Base-by-base conservation (phyloP, 1,140 invertebrate species). In the Euura lappo region DNA sequence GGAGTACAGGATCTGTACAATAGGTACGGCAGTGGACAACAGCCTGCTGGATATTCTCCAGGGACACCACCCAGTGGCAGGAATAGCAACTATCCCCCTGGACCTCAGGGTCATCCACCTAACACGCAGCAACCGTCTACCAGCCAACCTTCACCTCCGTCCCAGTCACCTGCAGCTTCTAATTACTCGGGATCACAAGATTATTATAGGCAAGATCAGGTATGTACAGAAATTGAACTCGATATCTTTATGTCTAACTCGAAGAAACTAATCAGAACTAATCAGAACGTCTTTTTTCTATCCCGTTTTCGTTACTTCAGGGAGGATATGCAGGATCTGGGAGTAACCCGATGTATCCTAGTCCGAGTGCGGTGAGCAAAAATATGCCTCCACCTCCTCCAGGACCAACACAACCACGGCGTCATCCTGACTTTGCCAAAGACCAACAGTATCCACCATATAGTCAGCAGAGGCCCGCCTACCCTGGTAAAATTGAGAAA, bases 391-490 rank as follows among this genome's bases (percentile, higher is more conserved):
- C 92, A 28, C 92, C 91, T 51, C 87, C 89, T 44, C 91, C 91
- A 65, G 91, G 91, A 67, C 88, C 89, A 45, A 89, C 89, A 69
- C 93, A 94, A 80, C 93, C 94, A 44, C 90, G 94, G 70, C 88
- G 95, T 79, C 95, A 95, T 89, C 95, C 94, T 65, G 94, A 96
- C 87, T 96, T 96, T 89, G 91, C 93, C 78, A 94, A 94, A 89
- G 94, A 95, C 82, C 91, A 92, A 77, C 91, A 90, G 76, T 92
- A 91, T 85, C 88, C 90, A 74, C 88, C 88, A 44, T 91, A 91
- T 82, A 89, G 88, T 82, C 90, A 91, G 76, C 90, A 89, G 80
- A 85, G 91, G 78, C 88, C 91, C 71, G 87, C 83, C 65, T 88
- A 87, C 81, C 80, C 85, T 79, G 86, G 86, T 87, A 81, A 79